phyloP scores from a whole-genome alignment of 2,888 invertebrate genomes.

The Linyphia triangularis region DNA sequence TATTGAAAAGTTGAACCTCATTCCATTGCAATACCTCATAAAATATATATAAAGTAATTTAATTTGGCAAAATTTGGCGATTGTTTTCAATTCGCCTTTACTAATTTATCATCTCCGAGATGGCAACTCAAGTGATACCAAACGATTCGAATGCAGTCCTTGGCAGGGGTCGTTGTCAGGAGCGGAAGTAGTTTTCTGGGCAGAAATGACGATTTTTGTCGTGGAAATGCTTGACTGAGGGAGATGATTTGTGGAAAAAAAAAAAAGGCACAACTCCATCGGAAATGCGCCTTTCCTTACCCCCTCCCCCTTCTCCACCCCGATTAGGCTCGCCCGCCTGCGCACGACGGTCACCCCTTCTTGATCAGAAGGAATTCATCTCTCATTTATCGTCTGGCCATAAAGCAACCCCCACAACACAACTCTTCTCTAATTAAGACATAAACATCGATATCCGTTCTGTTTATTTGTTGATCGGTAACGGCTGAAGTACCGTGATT shows the following conservation, averaged over 20 bases:
- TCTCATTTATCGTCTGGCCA: neutral
- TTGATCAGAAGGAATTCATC: slow-evolving; percentile 29
- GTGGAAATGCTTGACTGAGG: slow-evolving; percentile 61
- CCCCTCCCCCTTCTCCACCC: slow-evolving; percentile 46
- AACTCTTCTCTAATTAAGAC: neutral
- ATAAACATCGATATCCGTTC: too few relatives aligned
- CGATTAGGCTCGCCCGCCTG: slow-evolving; percentile 72
- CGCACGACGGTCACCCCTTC: slow-evolving; percentile 56
- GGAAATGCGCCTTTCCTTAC: slow-evolving; percentile 69
- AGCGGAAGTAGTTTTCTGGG: slow-evolving; percentile 63
- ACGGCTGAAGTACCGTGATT: too few relatives aligned
- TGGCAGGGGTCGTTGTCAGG: slow-evolving; percentile 62
- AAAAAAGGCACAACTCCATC: slow-evolving; percentile 18
- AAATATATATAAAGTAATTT: neutral
- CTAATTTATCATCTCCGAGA: neutral
- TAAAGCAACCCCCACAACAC: too few relatives aligned
- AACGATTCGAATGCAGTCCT: slow-evolving; percentile 44
- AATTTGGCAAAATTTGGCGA: too few relatives aligned
- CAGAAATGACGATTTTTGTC: slow-evolving; percentile 57
- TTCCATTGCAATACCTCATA: neutral
- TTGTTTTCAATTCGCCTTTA: too few relatives aligned
- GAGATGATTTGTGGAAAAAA: slow-evolving; percentile 63
- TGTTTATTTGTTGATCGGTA: too few relatives aligned
- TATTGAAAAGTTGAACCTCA: too few relatives aligned
- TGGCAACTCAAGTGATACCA: neutral